Conservation (phyloP, 2,113 vertebrate genomes). For the Thalassoma bifasciatum region DNA sequence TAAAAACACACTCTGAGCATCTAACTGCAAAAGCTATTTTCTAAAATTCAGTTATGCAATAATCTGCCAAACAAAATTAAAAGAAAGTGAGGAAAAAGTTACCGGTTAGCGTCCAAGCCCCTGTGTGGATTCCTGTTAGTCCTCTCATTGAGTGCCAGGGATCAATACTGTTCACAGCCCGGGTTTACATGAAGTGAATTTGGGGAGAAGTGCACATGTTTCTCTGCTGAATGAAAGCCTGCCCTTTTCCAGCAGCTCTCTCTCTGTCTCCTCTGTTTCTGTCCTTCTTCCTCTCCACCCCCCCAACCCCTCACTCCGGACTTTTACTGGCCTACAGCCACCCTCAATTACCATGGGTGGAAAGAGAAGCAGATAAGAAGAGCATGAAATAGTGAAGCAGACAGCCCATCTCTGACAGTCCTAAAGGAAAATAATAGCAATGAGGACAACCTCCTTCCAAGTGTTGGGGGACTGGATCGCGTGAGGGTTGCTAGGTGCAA, state of each 20-base stretch:
- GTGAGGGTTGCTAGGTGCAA: constrained; percentile 53
- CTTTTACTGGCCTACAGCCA: constrained; percentile 79
- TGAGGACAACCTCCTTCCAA: constrained; percentile 68
- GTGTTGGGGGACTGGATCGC: constrained; percentile 64
- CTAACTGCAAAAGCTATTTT: constrained; percentile 1
- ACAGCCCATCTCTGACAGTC: constrained; percentile 70
- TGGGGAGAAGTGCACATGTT: constrained; percentile 79
- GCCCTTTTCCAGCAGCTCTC: constrained; percentile 76
- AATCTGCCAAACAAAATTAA: constrained; percentile 9
- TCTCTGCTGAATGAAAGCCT: constrained; percentile 80
- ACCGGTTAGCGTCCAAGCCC: constrained; percentile 73
- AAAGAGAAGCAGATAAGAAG: constrained; percentile 83
- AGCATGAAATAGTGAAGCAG: constrained; percentile 68
- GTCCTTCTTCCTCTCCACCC: constrained; percentile 58
- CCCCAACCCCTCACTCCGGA: constrained; percentile 38
- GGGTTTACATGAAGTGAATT: constrained; percentile 67
- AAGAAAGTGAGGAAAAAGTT: constrained; percentile 58
- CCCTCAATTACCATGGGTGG: constrained; percentile 79
- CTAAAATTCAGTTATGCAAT: constrained; percentile 9
- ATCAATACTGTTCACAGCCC: constrained; percentile 69
- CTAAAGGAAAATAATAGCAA: constrained; percentile 77
- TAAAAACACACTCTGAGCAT: constrained; percentile 1
- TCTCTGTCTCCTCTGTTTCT: constrained; percentile 68
- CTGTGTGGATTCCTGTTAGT: constrained; percentile 71
- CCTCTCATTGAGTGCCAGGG: constrained; percentile 75